Evolutionary conservation across 2,113 vertebrate genomes (phyloP).

Genomic region (Brachyhypopomus gauderio): DNA sequence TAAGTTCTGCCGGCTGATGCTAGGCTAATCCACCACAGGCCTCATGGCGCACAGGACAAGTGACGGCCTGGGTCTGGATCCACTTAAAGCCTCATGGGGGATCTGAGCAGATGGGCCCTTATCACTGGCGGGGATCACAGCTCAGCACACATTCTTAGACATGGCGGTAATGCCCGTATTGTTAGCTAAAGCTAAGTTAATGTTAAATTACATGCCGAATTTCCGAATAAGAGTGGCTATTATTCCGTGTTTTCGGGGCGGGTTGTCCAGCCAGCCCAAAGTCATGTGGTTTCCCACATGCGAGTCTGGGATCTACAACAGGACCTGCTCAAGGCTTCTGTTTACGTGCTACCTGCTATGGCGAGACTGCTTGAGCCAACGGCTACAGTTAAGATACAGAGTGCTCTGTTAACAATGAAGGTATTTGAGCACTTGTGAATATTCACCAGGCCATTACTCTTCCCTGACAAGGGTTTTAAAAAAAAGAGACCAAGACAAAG

Average conservation of each 20-base stretch:
- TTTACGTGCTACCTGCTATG: conserved; percentile 21
- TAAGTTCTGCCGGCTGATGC: conserved; percentile 57
- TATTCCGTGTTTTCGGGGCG: conserved; percentile 23
- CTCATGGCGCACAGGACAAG: conserved; percentile 54
- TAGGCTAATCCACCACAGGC: conserved; percentile 62
- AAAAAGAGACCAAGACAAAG: conserved; percentile 21
- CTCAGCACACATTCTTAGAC: conserved; percentile 76
- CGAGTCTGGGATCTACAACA: neutral
- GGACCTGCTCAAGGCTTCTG: conserved; percentile 9
- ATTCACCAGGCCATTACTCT: conserved; percentile 42
- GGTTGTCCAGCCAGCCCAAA: conserved; percentile 1
- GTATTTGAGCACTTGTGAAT: conserved; percentile 9
- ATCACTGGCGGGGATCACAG: conserved; percentile 71
- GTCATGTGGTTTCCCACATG: neutral
- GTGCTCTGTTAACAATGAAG: neutral
- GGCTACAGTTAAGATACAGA: neutral
- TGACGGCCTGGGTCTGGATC: conserved; percentile 59
- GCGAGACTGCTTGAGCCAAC: neutral
- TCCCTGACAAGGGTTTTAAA: conserved; percentile 4
- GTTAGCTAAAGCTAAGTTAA: conserved; percentile 68
- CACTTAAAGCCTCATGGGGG: conserved; percentile 60
- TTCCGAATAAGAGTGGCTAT: conserved; percentile 40
- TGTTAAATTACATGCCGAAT: conserved; percentile 65
- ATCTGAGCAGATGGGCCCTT: conserved; percentile 76
- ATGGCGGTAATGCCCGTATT: conserved; percentile 71